phyloP scores from a whole-genome alignment of 2,113 vertebrate genomes.

The Penelope pileata region DNA sequence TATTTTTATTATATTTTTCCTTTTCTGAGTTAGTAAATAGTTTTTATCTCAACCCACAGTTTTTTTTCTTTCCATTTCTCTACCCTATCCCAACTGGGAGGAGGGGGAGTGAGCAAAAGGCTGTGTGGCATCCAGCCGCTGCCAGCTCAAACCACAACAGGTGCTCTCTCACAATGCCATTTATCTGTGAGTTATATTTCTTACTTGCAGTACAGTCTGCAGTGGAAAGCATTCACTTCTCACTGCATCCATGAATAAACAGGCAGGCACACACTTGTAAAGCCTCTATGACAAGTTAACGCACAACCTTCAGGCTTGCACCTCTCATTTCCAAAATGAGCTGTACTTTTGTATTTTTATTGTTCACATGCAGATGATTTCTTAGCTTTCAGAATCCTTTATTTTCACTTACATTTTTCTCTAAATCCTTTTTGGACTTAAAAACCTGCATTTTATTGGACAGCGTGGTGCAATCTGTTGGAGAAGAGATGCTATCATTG shows the following conservation, averaged over 20 bases:
- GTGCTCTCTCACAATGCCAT: background rate
- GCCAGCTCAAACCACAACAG: too few species aligned
- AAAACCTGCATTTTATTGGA: background rate
- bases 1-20: too few species aligned
- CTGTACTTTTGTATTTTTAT: constrained; percentile 7
- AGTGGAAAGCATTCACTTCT: background rate
- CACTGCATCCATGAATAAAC: background rate
- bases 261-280: constrained; percentile 54
- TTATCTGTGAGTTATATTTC: constrained; percentile 13
- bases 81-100: too few species aligned
- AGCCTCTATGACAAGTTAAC: constrained; percentile 42
- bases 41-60: too few species aligned
- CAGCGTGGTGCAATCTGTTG: background rate
- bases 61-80: too few species aligned
- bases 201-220: background rate
- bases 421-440: background rate
- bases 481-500: background rate
- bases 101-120: too few species aligned
- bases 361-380: background rate
- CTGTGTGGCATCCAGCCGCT: too few species aligned
- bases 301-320: constrained; percentile 19
- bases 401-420: background rate
- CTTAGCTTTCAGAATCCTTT: background rate
- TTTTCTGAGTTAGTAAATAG: too few species aligned
- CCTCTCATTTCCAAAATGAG: constrained; percentile 15